Evolutionary conservation across 2,113 vertebrate genomes (phyloP).

Genomic region (Ceratotherium simum): DNA sequence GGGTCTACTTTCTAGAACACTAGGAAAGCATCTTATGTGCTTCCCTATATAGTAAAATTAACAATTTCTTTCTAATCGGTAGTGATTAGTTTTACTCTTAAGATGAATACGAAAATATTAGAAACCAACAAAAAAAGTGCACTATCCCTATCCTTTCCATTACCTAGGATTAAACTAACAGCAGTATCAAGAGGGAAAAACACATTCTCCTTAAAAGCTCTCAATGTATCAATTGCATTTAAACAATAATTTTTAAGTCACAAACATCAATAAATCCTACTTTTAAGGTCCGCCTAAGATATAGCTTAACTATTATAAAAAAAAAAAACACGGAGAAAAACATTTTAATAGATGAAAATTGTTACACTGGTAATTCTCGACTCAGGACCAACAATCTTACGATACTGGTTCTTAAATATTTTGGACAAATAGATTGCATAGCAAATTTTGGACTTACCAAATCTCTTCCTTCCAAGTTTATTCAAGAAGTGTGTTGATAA

Average conservation of each 20-base stretch:
- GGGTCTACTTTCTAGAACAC: conserved; percentile 7
- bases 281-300: conserved; percentile 11
- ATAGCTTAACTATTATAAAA: neutral
- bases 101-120: conserved; percentile 9
- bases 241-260: conserved; percentile 36
- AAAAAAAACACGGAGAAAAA: neutral
- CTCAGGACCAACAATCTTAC: neutral
- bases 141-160: neutral
- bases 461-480: conserved; percentile 29
- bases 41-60: neutral
- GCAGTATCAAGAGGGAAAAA: neutral
- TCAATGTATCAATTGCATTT: neutral
- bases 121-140: conserved; percentile 1
- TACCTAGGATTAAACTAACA: conserved; percentile 35
- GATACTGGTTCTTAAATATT: neutral
- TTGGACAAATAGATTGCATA: neutral
- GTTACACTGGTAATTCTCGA: neutral
- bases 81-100: conserved; percentile 33
- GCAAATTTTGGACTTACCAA: neutral
- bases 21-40: neutral
- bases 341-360: conserved; percentile 17
- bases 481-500: neutral
- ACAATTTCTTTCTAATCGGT: conserved; percentile 32
- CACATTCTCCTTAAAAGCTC: neutral
- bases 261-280: conserved; percentile 11